A percentile compares a stretch with the other conserved stretches of the same genome.
phyloP scores from a whole-genome alignment of 2,797 vertebrate genomes.

The Adelosebastes latens region DNA sequence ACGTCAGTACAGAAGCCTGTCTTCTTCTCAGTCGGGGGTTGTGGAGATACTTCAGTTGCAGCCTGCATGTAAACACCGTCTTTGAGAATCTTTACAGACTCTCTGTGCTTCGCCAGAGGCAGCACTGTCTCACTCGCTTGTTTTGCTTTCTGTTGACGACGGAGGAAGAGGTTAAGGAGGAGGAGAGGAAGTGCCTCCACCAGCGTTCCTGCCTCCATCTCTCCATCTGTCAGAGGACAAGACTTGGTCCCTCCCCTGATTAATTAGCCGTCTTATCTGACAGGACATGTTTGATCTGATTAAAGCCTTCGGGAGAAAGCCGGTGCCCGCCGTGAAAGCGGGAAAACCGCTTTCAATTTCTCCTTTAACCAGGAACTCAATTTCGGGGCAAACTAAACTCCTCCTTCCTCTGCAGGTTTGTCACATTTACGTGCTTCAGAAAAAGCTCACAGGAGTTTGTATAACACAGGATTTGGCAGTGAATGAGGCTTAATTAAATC shows the following conservation, averaged over 20 bases:
- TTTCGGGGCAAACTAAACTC: constrained; percentile 35
- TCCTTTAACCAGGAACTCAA: constrained; percentile 63
- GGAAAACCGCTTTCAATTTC: constrained; percentile 33
- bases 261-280: constrained; percentile 81
- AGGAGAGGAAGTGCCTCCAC: constrained; percentile 66
- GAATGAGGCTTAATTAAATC: constrained; percentile 78
- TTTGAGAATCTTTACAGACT: constrained; percentile 47
- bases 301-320: constrained; percentile 69
- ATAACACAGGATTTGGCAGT: constrained; percentile 59
- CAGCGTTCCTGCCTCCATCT: constrained; percentile 56
- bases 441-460: constrained; percentile 51
- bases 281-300: constrained; percentile 80
- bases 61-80: constrained; percentile 44
- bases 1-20: constrained; percentile 26
- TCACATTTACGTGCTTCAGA: constrained; percentile 32
- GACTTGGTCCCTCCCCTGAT: constrained; percentile 65
- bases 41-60: constrained; percentile 36
- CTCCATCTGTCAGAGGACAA: constrained; percentile 67
- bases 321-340: constrained; percentile 26
- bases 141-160: constrained; percentile 54
- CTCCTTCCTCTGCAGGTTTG: constrained; percentile 45
- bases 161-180: constrained; percentile 57
- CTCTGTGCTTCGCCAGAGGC: constrained; percentile 37
- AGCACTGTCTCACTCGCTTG: constrained; percentile 33
- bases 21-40: constrained; percentile 42